Base-by-base conservation (phyloP, 1,140 invertebrate species). In the Sinella curviseta region DNA sequence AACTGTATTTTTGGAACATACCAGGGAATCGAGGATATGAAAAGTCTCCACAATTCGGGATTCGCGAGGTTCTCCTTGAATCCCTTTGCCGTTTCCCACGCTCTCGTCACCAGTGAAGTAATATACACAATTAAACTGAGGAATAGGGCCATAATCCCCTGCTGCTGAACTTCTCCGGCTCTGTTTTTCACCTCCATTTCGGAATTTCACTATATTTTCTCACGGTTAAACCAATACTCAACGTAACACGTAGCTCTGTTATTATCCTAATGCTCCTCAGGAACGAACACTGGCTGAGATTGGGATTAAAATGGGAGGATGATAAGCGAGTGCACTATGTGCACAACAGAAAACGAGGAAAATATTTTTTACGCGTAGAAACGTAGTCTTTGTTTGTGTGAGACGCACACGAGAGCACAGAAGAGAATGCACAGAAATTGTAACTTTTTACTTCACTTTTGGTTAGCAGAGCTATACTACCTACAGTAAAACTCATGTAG, bases 1-100 rank as follows among this genome's bases (percentile, higher is more conserved):
- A n/a, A n/a, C 24, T 60, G 4, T 70, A 70, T 70, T 8, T 8
- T 70, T 70, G 12, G 65, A 14, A 31, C 65, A 4, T 70, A 70
- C 65, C 65, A 70, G 8, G 65, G 65, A 70, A 70, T 70, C 8
- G 65, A 70, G 30, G 65, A 70, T 31, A 70, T 70, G n/a, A 70
- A 70, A 3, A 70, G 65, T 70, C 65, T 70, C 65, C 65, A 70
- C 4, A 70, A 30, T n/a, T 70, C 65, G 2, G 65, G 65, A 24
- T 70, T 70, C 12, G 65, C 30, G 12, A 70, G 26, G 31, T 70
- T 70, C 31, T 70, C 65, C 65, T 70, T 70, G 31, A 30, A 70
- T 3, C 26, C 30, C n/a, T 70, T 70, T 2, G 65, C 65, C 30
- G 65, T 70, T 70, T 70, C 65, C 65, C 65, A 70, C 31, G 26